A percentile compares a stretch with the other conserved stretches of the same genome.
Evolutionary conservation across 1,140 invertebrate genomes (phyloP).

Genomic region (Lutraria rhynchaena): DNA sequence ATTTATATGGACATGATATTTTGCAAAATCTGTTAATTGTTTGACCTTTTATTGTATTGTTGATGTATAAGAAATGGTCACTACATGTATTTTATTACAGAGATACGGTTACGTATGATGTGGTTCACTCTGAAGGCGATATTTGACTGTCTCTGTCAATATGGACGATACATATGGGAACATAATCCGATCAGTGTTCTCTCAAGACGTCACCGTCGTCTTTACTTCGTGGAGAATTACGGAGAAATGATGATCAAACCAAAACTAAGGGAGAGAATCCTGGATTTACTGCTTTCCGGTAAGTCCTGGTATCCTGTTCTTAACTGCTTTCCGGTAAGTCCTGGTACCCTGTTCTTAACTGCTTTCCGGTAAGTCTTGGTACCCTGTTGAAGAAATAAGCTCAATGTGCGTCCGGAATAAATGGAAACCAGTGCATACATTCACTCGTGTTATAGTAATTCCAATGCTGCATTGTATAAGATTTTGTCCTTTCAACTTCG

Average conservation of each 20-base stretch:
- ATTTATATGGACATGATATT: too few species aligned
- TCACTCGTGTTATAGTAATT: background rate
- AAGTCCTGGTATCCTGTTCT: too few species aligned
- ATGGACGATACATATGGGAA: slow-evolving; percentile 34
- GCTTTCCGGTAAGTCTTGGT: background rate
- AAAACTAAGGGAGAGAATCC: slow-evolving; percentile 31
- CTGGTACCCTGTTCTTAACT: too few species aligned
- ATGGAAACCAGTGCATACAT: background rate
- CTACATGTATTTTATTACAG: too few species aligned
- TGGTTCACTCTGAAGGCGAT: slow-evolving; percentile 30
- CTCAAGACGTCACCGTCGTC: slow-evolving; percentile 30
- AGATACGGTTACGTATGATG: slow-evolving; percentile 17
- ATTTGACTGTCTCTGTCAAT: slow-evolving; percentile 9
- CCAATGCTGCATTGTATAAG: too few species aligned
- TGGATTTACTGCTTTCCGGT: slow-evolving; percentile 50
- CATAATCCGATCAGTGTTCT: slow-evolving; percentile 43
- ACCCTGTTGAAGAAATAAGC: too few species aligned
- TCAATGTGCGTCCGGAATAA: background rate
- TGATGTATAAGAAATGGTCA: too few species aligned
- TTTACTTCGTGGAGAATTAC: slow-evolving; percentile 55
- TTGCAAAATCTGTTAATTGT: too few species aligned
- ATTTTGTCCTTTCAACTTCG: too few species aligned
- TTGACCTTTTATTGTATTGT: too few species aligned
- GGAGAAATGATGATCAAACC: slow-evolving; percentile 56
- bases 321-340: background rate